Conservation (phyloP, 2,888 invertebrate species). For the Incurvaria masculella region DNA sequence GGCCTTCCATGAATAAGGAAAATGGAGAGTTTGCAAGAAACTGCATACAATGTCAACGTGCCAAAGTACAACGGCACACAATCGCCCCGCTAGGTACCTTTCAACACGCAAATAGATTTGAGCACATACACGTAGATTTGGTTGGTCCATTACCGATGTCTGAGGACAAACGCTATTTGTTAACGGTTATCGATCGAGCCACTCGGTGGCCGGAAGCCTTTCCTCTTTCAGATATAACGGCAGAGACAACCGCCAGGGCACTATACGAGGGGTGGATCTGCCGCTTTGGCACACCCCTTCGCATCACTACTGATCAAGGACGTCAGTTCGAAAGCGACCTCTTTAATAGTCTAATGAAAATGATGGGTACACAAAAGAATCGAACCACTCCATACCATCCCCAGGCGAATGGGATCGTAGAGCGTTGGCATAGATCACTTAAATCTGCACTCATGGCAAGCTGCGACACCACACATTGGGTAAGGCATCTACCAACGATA, state of each 20-base stretch:
- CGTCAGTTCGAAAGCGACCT: slow-evolving; percentile 25
- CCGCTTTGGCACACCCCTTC: slow-evolving; percentile 4
- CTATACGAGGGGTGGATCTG: slow-evolving; percentile 7
- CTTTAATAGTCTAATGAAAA: slow-evolving; percentile 18
- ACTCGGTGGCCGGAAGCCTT: slow-evolving; percentile 18
- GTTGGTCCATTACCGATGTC: slow-evolving; percentile 10
- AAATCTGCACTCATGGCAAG: slow-evolving; percentile 9
- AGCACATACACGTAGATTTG: slow-evolving; percentile 8
- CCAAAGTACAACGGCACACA: neutral
- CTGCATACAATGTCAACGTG: slow-evolving; percentile 10
- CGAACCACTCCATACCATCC: slow-evolving; percentile 16
- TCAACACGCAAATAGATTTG: neutral
- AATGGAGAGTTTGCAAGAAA: slow-evolving; percentile 8
- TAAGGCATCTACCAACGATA: slow-evolving; percentile 22
- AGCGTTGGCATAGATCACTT: slow-evolving; percentile 13
- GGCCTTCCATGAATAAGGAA: slow-evolving; percentile 10
- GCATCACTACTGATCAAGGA: slow-evolving; percentile 25
- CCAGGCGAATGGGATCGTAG: slow-evolving; percentile 13
- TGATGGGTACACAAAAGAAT: slow-evolving; percentile 7
- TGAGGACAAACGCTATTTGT: slow-evolving; percentile 14
- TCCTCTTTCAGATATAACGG: slow-evolving; percentile 15
- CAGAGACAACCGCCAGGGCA: slow-evolving; percentile 16
- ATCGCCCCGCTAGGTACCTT: neutral
- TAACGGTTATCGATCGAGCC: slow-evolving; percentile 17
- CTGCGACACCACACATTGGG: slow-evolving; percentile 8